These are phyloP conservation scores for Meandrusa payeni DNA, from an alignment of 2,888 invertebrate genomes.

Conservation along the genomic window DNA sequence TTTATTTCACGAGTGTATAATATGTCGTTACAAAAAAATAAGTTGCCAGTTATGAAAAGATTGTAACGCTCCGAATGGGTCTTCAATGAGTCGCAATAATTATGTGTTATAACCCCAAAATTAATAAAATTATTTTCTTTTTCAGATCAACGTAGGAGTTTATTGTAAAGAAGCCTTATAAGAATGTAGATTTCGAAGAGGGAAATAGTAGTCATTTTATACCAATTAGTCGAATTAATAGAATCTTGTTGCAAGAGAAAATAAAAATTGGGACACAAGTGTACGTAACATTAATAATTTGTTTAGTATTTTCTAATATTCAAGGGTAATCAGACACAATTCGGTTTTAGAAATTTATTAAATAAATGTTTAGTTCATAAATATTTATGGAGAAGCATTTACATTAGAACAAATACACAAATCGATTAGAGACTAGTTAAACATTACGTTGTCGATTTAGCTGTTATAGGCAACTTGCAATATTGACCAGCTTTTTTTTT, in stretches of 20 bases:
- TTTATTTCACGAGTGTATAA: too few relatives aligned
- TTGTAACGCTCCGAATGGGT: too few relatives aligned
- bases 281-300: constrained; percentile 26
- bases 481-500: too few relatives aligned
- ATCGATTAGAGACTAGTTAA: neutral
- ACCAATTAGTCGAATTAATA: constrained; percentile 67
- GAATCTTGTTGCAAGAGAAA: constrained; percentile 40
- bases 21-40: too few relatives aligned
- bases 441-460: too few relatives aligned
- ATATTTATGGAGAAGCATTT: constrained; percentile 21
- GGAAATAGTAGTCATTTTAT: constrained; percentile 68
- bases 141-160: constrained; percentile 80
- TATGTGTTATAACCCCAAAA: too few relatives aligned
- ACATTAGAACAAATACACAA: constrained; percentile 16
- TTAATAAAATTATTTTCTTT: too few relatives aligned
- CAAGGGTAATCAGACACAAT: constrained; percentile 8
- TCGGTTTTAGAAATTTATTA: constrained; percentile 5
- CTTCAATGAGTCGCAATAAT: too few relatives aligned
- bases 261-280: constrained; percentile 74
- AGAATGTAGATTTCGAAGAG: constrained; percentile 68
- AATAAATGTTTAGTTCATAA: neutral
- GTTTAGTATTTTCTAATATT: constrained; percentile 15
- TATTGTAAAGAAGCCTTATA: constrained; percentile 79
- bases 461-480: too few relatives aligned
- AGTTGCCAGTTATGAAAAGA: too few relatives aligned